Percentiles rank a stretch among this genome's conserved stretches.
Evolutionary conservation across 2,888 invertebrate genomes (phyloP).

Genomic region (Parnassius mnemosyne): DNA sequence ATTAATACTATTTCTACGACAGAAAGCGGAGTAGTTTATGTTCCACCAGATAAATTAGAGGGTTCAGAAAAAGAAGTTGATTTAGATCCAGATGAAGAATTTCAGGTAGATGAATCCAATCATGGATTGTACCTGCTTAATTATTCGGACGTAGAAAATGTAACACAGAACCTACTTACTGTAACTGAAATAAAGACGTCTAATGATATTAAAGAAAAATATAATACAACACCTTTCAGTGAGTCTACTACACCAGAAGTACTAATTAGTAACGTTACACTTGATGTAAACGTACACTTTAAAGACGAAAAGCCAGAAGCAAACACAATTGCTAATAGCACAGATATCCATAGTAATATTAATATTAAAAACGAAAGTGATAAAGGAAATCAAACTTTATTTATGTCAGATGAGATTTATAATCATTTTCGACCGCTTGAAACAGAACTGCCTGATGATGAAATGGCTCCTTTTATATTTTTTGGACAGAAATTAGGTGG

Average conservation of each 20-base stretch:
- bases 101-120: conserved; percentile 78
- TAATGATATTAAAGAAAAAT: conserved; percentile 44
- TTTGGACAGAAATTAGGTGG: conserved; percentile 84
- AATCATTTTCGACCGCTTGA: conserved; percentile 84
- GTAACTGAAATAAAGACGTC: conserved; percentile 47
- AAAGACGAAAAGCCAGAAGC: conserved; percentile 55
- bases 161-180: conserved; percentile 50
- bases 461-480: conserved; percentile 85
- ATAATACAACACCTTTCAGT: conserved; percentile 39
- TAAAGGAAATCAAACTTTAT: conserved; percentile 76
- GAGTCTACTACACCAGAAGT: conserved; percentile 39
- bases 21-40: conserved; percentile 61
- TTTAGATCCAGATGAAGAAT: conserved; percentile 76
- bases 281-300: conserved; percentile 40
- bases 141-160: conserved; percentile 71
- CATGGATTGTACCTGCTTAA: conserved; percentile 75
- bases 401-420: conserved; percentile 82
- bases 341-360: conserved; percentile 53
- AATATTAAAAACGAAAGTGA: conserved; percentile 56
- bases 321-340: conserved; percentile 61
- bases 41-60: conserved; percentile 72
- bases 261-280: conserved; percentile 37
- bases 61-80: conserved; percentile 69
- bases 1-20: conserved; percentile 52
- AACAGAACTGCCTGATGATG: conserved; percentile 82